Percentiles rank a stretch among this genome's conserved stretches.
These are phyloP conservation scores for Drosophila pallidifrons DNA, from an alignment of 1,140 invertebrate species.

Conservation along the genomic window DNA sequence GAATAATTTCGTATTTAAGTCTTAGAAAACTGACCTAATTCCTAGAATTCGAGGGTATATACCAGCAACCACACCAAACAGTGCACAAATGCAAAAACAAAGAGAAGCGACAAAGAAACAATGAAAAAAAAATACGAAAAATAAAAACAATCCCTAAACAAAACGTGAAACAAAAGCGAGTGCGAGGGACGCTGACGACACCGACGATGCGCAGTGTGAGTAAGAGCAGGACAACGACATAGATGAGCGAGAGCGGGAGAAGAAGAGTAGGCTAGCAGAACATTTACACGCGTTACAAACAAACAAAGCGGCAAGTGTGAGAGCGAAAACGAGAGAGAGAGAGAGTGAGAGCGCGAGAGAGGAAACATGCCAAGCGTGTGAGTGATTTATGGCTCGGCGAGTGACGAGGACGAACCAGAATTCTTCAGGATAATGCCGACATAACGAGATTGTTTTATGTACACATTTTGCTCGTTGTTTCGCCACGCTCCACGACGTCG, in stretches of 20 bases:
- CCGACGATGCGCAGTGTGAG: conserved; percentile 41
- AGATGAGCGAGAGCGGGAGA: conserved; percentile 1
- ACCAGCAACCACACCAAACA: conserved; percentile 15
- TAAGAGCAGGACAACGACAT: conserved; percentile 61
- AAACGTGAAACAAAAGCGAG: conserved; percentile 66
- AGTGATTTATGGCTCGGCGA: conserved; percentile 83
- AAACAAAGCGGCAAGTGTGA: conserved; percentile 31
- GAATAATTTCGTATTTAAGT: no score
- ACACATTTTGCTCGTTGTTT: conserved; percentile 75
- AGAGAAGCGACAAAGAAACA: not conserved
- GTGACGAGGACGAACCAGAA: conserved; percentile 84
- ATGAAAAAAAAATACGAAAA: not conserved
- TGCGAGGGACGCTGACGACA: conserved; percentile 41
- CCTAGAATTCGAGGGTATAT: conserved; percentile 15
- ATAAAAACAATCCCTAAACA: conserved; percentile 46
- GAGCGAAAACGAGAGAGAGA: not conserved
- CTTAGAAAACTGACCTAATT: not conserved
- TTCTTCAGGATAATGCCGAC: conserved; percentile 84
- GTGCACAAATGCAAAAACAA: conserved; percentile 27
- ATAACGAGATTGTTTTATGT: conserved; percentile 85
- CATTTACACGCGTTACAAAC: conserved; percentile 49
- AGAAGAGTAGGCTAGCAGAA: conserved; percentile 11
- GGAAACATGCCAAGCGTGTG: conserved; percentile 79
- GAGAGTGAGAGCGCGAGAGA: conserved; percentile 32
- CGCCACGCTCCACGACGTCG: conserved; percentile 13